Base-by-base conservation (phyloP, 1,140 invertebrate genomes). In the Pogonomyrmex barbatus region DNA sequence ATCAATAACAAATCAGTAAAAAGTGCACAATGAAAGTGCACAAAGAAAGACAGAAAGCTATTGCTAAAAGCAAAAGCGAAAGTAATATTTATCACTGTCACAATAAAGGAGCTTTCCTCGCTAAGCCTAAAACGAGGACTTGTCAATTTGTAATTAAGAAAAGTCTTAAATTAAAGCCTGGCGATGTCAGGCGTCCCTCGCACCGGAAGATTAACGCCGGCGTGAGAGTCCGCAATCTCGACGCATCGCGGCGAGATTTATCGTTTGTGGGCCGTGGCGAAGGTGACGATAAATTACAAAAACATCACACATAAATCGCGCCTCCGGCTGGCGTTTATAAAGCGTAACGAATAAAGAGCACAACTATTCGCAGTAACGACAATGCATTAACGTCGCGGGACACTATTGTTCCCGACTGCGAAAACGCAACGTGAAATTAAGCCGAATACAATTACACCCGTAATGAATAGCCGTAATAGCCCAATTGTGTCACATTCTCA, bases 381-480 rank as follows among this genome's bases (percentile, higher is more conserved):
- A 85, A 90, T 90, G 88, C 88, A 90, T 87, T 77, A 82, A 88
- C 86, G 62, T 88, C 70, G 60, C 52, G 76, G 86, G 58, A 88
- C 60, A 58, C 89, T 56, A 90, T 90, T 90, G 87, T 90, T 88
- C 77, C 86, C 78, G 58, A 67, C 81, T 62, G 68, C 65, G 89
- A 90, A 90, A 90, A 90, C 71, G 89, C 73, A 90, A 88, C 83
- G 82, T 88, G 88, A 90, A 90, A 90, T 90, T 90, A 88, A 90
- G 89, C 89, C 85, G 89, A 90, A 90, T 90, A 88, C 89, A 91
- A 91, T 91, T 91, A 88, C 90, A 47, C 10, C 24, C 65, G 50
- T 90, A 91, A 91, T 86, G 87, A 91, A 91, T 91, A 89, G 84
- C 79, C 84, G 87, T 90, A 90, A 91, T 91, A 91, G 87, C 87